These are phyloP conservation scores for Colius striatus DNA, from an alignment of 2,113 vertebrate species.

Conservation along the genomic window DNA sequence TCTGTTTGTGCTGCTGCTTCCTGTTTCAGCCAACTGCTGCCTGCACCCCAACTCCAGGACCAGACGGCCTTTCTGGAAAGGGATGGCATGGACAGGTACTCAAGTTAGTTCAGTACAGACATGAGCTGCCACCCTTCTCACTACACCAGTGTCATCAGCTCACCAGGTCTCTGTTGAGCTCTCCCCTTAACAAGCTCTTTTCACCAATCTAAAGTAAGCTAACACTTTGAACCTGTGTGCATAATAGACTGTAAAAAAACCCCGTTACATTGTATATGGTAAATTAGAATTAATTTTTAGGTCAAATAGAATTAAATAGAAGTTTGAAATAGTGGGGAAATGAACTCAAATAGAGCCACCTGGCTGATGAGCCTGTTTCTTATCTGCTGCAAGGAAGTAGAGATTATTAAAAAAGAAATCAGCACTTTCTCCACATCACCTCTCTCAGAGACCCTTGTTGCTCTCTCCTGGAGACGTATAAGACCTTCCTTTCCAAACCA, in stretches of 20 bases:
- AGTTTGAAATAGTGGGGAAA: not conserved
- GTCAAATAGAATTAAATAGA: not conserved
- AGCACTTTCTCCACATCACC: not conserved
- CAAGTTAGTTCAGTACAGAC: not conserved
- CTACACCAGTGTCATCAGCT: accelerated
- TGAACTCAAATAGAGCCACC: not conserved
- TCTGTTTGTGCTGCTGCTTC: not conserved
- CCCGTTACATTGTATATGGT: not conserved
- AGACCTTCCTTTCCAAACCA: not conserved
- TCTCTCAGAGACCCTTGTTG: not conserved
- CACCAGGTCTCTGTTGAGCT: not conserved
- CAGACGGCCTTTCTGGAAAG: not conserved
- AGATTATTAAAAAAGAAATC: not conserved
- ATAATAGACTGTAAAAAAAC: not conserved
- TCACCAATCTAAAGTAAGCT: not conserved
- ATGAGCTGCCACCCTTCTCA: not conserved
- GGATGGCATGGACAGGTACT: not conserved
- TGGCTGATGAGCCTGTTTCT: not conserved
- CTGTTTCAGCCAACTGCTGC: not conserved
- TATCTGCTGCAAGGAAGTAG: not conserved
- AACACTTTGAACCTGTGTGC: not conserved
- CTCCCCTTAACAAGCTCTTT: not conserved
- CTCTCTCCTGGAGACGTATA: not conserved
- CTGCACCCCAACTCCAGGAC: not conserved
- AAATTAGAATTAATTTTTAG: not conserved